A percentile compares a stretch with the other conserved stretches of the same genome.
These are phyloP conservation scores for Drosophila pseudoananassae DNA, from an alignment of 1,140 invertebrate species.

Conservation along the genomic window DNA sequence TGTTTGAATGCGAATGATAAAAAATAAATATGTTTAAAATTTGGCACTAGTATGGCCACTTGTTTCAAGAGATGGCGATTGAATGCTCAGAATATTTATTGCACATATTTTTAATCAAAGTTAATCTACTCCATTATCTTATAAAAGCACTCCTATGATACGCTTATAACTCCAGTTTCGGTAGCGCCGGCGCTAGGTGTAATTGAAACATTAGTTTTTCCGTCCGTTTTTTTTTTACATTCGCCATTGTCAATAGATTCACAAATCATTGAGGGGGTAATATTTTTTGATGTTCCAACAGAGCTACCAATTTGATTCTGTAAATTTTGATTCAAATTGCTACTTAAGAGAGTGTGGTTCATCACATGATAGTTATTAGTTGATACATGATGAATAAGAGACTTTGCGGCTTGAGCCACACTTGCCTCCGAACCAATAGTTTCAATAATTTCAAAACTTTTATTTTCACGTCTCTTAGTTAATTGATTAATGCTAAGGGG, in stretches of 20 bases:
- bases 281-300: slow-evolving; percentile 26
- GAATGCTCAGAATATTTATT: slow-evolving; percentile 38
- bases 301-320: slow-evolving; percentile 68
- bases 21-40: slow-evolving; percentile 23
- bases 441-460: slow-evolving; percentile 28
- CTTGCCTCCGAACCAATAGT: slow-evolving; percentile 13
- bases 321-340: slow-evolving; percentile 68
- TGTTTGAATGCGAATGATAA: background rate
- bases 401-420: slow-evolving; percentile 15
- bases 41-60: slow-evolving; percentile 67
- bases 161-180: slow-evolving; percentile 77
- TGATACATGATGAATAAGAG: slow-evolving; percentile 28
- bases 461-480: slow-evolving; percentile 85
- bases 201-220: slow-evolving; percentile 27
- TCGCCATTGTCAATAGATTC: slow-evolving; percentile 38
- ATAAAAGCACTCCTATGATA: slow-evolving; percentile 57
- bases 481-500: slow-evolving; percentile 94
- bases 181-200: slow-evolving; percentile 41
- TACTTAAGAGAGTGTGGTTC: slow-evolving; percentile 54
- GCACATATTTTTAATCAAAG: slow-evolving; percentile 26
- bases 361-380: slow-evolving; percentile 31
- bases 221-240: slow-evolving; percentile 44
- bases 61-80: slow-evolving; percentile 49
- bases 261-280: slow-evolving; percentile 14
- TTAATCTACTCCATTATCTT: background rate